Base-by-base conservation (phyloP, 1,140 invertebrate genomes). In the Papilio polytes region DNA sequence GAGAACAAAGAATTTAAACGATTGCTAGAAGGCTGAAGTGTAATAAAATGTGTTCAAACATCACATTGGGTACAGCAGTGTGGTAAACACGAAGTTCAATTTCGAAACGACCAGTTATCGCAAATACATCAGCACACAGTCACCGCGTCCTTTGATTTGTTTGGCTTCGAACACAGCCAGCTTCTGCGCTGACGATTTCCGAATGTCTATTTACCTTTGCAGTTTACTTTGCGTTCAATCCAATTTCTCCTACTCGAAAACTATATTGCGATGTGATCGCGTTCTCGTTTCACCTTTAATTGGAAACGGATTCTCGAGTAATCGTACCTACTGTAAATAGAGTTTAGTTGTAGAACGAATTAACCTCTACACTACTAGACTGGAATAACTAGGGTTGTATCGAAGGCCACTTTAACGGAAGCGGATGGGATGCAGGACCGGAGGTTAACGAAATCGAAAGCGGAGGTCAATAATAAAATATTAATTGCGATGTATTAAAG, bases 191-290 rank as follows among this genome's bases (percentile, higher is more conserved):
- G 12, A 12, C 63, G 63, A 4, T 31, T 31, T 15, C 26, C 26
- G 63, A 70, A 63, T 70, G 26, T 70, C 22, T 26, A 70, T 70
- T 70, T 70, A 70, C 63, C 26, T 70, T 70, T 70, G 26, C 63
- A 70, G 63, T 70, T 70, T 70, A 70, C 63, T 70, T 70, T 70
- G 26, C 12, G 26, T 70, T 31, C 63, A 70, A 70, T 70, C 63
- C 63, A 70, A 70, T 70, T 70, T 70, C 63, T 36, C 2, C 26
- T 31, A 70, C 36, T 70, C 26, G 26, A 70, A 36, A 70, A 70
- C 26, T 70, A 15, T 70, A 70, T 70, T 70, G 63, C 63, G 26
- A 31, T 15, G 22, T 70, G 63, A 31, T 70, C 63, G 22, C 26
- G 26, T 31, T 70, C 63, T 15, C 22, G 63, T 70, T 70, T 70